Percentiles rank a stretch among this genome's conserved stretches.
Conservation (phyloP, 2,797 vertebrate species). For the Gallinago stenura region DNA sequence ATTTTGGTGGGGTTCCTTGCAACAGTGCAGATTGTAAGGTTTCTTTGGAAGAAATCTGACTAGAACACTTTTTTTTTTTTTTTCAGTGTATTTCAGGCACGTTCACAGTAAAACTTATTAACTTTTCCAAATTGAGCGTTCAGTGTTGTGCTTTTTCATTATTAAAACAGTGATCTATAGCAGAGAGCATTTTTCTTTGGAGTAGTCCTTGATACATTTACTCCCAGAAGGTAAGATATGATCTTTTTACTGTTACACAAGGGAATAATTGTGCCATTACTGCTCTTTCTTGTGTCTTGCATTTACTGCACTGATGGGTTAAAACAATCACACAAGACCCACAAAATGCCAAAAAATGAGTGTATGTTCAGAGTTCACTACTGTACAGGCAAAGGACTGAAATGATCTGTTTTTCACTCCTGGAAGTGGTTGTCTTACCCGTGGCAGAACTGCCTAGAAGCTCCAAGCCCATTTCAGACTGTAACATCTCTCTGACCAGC, state of each 20-base stretch:
- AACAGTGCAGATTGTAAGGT: neutral
- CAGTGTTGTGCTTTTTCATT: constrained; percentile 20
- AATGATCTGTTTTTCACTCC: neutral
- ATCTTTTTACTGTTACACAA: neutral
- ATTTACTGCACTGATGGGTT: neutral
- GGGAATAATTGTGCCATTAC: neutral
- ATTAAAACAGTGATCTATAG: neutral
- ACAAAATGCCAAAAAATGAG: neutral
- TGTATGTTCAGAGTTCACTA: neutral
- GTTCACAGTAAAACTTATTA: constrained; percentile 6
- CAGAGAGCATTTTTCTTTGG: neutral
- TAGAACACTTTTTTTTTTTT: neutral
- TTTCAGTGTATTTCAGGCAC: neutral
- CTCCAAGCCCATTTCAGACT: neutral
- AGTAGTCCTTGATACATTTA: neutral
- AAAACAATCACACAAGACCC: neutral
- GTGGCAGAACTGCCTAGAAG: neutral
- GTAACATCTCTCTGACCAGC: neutral
- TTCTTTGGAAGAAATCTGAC: constrained; percentile 27
- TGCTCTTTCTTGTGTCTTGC: neutral
- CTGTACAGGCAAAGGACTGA: neutral
- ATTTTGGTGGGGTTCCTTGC: neutral
- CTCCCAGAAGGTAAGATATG: neutral
- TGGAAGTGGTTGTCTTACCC: neutral
- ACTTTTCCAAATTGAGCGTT: neutral